phyloP scores from a whole-genome alignment of 2,888 invertebrate species.

The Ellobium chinense region DNA sequence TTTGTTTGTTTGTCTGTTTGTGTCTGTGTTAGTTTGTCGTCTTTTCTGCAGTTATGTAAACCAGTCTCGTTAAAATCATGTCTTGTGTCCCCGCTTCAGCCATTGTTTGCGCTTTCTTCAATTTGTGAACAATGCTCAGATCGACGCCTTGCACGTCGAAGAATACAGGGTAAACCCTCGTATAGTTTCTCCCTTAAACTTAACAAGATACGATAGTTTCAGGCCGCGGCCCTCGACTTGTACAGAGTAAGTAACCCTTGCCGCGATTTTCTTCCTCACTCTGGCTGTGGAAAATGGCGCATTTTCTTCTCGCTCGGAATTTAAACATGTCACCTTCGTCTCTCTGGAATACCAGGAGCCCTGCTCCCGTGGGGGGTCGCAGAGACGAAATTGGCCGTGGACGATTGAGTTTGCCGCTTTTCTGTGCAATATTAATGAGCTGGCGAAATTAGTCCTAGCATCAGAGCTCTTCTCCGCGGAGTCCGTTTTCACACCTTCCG shows the following conservation, averaged over 20 bases:
- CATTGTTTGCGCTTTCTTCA: too few relatives aligned
- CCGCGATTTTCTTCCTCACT: constrained; percentile 33
- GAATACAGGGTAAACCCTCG: too few relatives aligned
- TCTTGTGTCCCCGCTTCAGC: too few relatives aligned
- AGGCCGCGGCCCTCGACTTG: neutral
- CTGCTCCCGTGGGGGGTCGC: constrained; percentile 8
- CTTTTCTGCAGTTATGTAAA: too few relatives aligned
- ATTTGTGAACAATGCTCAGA: too few relatives aligned
- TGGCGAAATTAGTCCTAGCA: constrained; percentile 36
- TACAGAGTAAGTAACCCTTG: constrained; percentile 15
- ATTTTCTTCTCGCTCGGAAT: neutral
- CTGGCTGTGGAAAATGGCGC: constrained; percentile 11
- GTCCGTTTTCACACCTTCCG: constrained; percentile 41
- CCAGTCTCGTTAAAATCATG: too few relatives aligned
- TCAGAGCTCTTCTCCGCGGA: constrained; percentile 20
- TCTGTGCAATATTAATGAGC: constrained; percentile 44
- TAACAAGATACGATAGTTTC: too few relatives aligned
- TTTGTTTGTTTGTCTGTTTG: too few relatives aligned
- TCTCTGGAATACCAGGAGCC: neutral
- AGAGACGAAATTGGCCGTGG: constrained; percentile 22
- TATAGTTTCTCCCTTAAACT: too few relatives aligned
- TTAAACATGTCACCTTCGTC: neutral
- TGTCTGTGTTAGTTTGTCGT: too few relatives aligned
- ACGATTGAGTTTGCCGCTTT: constrained; percentile 39
- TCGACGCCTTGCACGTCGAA: too few relatives aligned